Evolutionary conservation across 1,140 invertebrate genomes (phyloP).

Genomic region (Megathymus violae): DNA sequence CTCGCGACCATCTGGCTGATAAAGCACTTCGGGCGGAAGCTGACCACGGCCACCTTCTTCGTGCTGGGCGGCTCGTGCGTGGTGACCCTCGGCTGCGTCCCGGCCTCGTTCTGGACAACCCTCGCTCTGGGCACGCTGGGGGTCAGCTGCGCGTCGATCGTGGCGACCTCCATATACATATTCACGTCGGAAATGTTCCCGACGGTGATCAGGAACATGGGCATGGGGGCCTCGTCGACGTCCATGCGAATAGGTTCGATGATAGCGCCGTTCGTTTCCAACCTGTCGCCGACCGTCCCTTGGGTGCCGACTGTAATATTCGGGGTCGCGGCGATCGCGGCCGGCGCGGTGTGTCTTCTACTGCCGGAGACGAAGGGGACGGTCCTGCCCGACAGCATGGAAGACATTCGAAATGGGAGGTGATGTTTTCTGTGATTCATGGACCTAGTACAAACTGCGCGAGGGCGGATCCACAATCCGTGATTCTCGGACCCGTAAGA

Average conservation of each 20-base stretch:
- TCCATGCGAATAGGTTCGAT: slow-evolving; percentile 88
- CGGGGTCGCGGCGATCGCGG: slow-evolving; percentile 86
- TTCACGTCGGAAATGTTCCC: slow-evolving; percentile 88
- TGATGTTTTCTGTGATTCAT: too few relatives aligned
- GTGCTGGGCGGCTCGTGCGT: slow-evolving; percentile 56
- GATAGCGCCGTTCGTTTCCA: slow-evolving; percentile 86
- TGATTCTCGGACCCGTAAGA: too few relatives aligned
- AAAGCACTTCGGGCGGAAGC: slow-evolving; percentile 55
- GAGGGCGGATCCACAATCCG: too few relatives aligned
- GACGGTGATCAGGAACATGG: slow-evolving; percentile 87
- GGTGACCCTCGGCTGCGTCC: slow-evolving; percentile 54
- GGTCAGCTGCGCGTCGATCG: slow-evolving; percentile 87
- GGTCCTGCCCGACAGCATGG: slow-evolving; percentile 89
- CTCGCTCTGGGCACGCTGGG: slow-evolving; percentile 78
- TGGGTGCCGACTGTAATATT: slow-evolving; percentile 89
- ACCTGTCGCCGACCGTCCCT: slow-evolving; percentile 67
- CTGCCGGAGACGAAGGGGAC: slow-evolving; percentile 90
- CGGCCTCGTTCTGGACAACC: slow-evolving; percentile 55
- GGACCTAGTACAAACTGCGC: too few relatives aligned
- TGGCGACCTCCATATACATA: slow-evolving; percentile 87
- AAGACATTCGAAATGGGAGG: slow-evolving; percentile 77
- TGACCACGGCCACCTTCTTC: slow-evolving; percentile 49
- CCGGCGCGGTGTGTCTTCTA: slow-evolving; percentile 86
- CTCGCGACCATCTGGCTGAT: slow-evolving; percentile 62
- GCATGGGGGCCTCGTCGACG: slow-evolving; percentile 87